Conservation (phyloP, 1,140 invertebrate species). For the Diachasma alloeum region DNA sequence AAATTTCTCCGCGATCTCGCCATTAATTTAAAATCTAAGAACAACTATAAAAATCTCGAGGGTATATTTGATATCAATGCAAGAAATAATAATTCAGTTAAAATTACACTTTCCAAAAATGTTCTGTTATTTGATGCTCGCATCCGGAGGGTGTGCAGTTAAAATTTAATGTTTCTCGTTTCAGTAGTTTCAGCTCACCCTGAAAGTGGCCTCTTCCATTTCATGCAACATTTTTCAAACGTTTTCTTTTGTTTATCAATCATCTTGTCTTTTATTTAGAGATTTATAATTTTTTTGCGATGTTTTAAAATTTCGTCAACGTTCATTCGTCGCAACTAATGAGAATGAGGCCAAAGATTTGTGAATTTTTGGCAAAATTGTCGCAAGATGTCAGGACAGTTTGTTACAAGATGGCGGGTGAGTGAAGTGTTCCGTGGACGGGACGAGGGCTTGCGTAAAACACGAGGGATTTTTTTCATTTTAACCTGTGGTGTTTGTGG, state of each 20-base stretch:
- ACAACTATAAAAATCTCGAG: too few species aligned
- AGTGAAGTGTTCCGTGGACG: conserved; percentile 60
- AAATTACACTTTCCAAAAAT: too few species aligned
- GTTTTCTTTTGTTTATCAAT: neutral
- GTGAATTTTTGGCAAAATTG: conserved; percentile 17
- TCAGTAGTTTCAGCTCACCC: too few species aligned
- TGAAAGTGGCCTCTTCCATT: too few species aligned
- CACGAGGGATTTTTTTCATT: conserved; percentile 53
- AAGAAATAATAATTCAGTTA: too few species aligned
- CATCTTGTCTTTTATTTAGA: neutral
- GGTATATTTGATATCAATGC: too few species aligned
- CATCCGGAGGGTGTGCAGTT: too few species aligned
- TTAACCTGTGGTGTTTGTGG: conserved; percentile 60
- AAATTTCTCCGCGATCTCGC: too few species aligned
- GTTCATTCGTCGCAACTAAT: neutral
- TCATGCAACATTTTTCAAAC: neutral
- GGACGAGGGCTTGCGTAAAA: conserved; percentile 51
- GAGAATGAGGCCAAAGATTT: neutral
- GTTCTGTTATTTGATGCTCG: too few species aligned
- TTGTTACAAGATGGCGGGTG: conserved; percentile 67
- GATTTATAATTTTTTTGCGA: neutral
- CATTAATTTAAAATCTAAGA: too few species aligned
- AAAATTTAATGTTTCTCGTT: too few species aligned
- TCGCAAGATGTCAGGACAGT: conserved; percentile 55
- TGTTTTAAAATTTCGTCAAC: neutral